Conservation (phyloP, 2,888 invertebrate species). For the Atherix ibis region DNA sequence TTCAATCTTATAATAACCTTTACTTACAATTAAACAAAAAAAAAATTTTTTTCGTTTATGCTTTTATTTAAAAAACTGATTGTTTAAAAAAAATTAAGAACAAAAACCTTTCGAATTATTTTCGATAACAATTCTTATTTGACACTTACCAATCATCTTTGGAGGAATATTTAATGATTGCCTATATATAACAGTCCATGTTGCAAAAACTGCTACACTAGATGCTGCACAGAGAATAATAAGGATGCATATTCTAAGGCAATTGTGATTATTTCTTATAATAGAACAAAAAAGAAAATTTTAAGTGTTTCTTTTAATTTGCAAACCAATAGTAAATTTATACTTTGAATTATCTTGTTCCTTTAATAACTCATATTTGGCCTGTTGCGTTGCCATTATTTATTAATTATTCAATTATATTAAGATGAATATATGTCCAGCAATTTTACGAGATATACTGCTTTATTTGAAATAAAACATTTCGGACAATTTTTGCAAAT, state of each 20-base stretch:
- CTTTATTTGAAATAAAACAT: too few species aligned
- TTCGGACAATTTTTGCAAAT: too few species aligned
- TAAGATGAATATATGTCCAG: too few species aligned
- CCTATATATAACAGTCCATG: conserved; percentile 19
- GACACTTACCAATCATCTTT: conserved; percentile 16
- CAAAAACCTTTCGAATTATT: too few species aligned
- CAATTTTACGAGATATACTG: too few species aligned
- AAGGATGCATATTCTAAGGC: conserved; percentile 11
- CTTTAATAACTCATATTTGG: conserved; percentile 10
- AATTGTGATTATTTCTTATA: conserved; percentile 11
- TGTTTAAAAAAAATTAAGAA: too few species aligned
- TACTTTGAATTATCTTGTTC: conserved; percentile 6
- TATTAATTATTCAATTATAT: too few species aligned
- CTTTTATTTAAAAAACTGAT: background rate
- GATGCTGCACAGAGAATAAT: conserved; percentile 12
- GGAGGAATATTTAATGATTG: conserved; percentile 18
- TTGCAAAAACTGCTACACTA: conserved; percentile 18
- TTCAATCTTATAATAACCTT: too few species aligned
- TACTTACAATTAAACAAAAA: too few species aligned
- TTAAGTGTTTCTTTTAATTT: too few species aligned
- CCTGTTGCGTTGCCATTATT: conserved; percentile 11
- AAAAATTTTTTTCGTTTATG: background rate
- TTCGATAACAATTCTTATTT: background rate
- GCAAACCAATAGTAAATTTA: too few species aligned
- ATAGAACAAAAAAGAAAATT: background rate